A percentile compares a stretch with the other conserved stretches of the same genome.
Conservation (phyloP, 2,888 invertebrate genomes). For the Ferdinandea cuprea region DNA sequence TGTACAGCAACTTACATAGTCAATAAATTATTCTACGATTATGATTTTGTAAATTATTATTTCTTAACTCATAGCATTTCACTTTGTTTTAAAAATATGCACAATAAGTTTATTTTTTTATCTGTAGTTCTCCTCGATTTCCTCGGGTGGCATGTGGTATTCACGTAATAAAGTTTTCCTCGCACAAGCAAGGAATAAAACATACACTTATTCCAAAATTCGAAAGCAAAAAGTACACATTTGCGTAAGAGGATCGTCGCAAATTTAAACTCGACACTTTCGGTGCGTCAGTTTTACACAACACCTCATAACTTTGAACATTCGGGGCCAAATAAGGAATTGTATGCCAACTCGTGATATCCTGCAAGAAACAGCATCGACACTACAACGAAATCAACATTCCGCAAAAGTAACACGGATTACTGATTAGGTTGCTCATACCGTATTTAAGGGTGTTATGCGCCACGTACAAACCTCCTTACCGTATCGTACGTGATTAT, state of each 20-base stretch:
- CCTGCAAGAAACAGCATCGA: conserved; percentile 26
- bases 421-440: conserved; percentile 71
- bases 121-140: no score
- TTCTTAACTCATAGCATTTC: no score
- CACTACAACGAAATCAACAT: conserved; percentile 60
- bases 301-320: conserved; percentile 54
- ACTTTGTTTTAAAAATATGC: no score
- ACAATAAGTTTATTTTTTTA: no score
- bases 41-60: no score
- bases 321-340: conserved; percentile 18
- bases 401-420: conserved; percentile 71
- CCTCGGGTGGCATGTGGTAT: conserved; percentile 23
- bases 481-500: conserved; percentile 66
- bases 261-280: conserved; percentile 60
- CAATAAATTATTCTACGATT: no score
- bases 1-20: no score
- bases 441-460: conserved; percentile 46
- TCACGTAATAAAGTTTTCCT: conserved; percentile 56
- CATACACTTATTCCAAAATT: conserved; percentile 28
- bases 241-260: conserved; percentile 19
- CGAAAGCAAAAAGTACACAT: conserved; percentile 11
- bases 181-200: conserved; percentile 33
- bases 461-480: conserved; percentile 67
- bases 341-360: conserved; percentile 40
- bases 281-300: conserved; percentile 33